Evolutionary conservation across 2,888 invertebrate genomes (phyloP).

Genomic region (Phengaris arion): DNA sequence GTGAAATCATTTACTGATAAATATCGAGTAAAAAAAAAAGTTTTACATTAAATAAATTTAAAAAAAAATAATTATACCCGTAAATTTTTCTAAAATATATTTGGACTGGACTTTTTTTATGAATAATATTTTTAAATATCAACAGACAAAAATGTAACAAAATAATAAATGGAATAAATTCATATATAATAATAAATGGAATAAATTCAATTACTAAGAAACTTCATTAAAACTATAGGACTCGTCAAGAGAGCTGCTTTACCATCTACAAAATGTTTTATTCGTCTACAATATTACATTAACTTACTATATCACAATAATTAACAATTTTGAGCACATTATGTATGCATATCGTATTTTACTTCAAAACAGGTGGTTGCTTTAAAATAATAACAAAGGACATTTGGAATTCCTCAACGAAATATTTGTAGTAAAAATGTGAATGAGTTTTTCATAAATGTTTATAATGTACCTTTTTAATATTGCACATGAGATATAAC

Average conservation of each 20-base stretch:
- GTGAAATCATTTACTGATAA: background rate
- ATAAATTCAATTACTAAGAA: background rate
- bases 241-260: conserved; percentile 7
- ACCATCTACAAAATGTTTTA: background rate
- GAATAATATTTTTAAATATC: too few relatives aligned
- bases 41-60: too few relatives aligned
- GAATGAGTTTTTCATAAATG: too few relatives aligned
- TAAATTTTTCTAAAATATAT: background rate
- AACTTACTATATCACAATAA: conserved; percentile 39
- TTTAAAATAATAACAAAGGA: background rate
- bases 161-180: background rate
- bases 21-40: too few relatives aligned
- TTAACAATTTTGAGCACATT: conserved; percentile 42
- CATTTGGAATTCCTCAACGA: background rate
- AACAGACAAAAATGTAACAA: too few relatives aligned
- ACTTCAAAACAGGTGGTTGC: background rate
- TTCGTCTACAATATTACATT: conserved; percentile 19
- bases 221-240: background rate
- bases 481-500: too few relatives aligned
- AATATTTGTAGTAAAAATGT: background rate
- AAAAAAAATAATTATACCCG: background rate
- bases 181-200: too few relatives aligned
- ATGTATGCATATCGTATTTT: conserved; percentile 21
- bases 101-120: background rate
- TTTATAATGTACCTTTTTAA: too few relatives aligned